phyloP scores from a whole-genome alignment of 2,113 vertebrate species.

The Phaethornis superciliosus region DNA sequence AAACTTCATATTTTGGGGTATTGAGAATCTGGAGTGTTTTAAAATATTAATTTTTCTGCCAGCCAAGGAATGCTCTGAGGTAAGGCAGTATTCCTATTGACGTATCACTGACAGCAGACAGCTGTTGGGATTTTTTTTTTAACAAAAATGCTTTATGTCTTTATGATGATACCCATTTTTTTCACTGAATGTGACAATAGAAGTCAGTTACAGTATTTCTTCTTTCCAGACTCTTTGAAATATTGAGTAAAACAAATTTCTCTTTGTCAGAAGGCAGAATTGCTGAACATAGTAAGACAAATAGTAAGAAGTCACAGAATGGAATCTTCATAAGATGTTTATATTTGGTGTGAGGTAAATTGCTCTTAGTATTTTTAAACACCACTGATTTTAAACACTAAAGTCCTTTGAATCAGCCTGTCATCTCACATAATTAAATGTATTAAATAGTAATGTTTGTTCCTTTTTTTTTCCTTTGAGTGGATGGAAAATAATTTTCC shows the following conservation, averaged over 20 bases:
- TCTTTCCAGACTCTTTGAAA: constrained; percentile 3
- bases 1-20: not conserved
- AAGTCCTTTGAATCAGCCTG: not conserved
- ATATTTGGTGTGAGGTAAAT: not conserved
- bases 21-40: not conserved
- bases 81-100: not conserved
- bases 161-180: not conserved
- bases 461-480: too few relatives aligned
- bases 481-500: not conserved
- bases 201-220: not conserved
- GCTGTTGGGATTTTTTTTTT: not conserved
- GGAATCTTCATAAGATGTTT: constrained; percentile 26
- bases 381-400: not conserved
- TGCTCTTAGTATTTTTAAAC: not conserved
- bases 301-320: not conserved
- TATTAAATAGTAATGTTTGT: not conserved
- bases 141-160: not conserved
- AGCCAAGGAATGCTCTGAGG: not conserved
- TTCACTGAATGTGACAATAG: not conserved
- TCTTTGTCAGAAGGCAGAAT: constrained; percentile 24
- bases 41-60: not conserved
- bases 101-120: not conserved
- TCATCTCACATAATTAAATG: not conserved
- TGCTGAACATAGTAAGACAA: not conserved
- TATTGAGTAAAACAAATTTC: constrained; percentile 23